A percentile compares a stretch with the other conserved stretches of the same genome.
These are phyloP conservation scores for Parazoanthus atlanticus DNA, from an alignment of 92 coral and sea anemone species.

Conservation along the genomic window DNA sequence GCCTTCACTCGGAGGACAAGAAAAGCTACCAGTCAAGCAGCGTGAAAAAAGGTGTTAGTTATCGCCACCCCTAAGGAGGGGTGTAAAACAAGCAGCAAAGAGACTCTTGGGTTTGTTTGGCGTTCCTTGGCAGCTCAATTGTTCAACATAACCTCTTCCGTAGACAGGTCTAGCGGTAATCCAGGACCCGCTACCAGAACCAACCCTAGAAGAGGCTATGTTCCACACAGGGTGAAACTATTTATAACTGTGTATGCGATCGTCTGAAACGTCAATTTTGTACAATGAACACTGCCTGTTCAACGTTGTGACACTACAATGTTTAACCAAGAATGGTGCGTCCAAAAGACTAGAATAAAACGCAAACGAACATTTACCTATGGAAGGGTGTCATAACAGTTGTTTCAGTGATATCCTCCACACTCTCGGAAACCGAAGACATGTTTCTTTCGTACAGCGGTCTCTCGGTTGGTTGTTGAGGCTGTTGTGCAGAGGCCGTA, in stretches of 20 bases:
- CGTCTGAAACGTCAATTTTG: too few relatives aligned
- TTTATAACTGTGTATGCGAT: too few relatives aligned
- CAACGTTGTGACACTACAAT: background rate
- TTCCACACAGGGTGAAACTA: too few relatives aligned
- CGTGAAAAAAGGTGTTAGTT: background rate
- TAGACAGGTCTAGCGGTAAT: too few relatives aligned
- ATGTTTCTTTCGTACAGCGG: conserved; percentile 46
- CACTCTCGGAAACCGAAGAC: conserved; percentile 60
- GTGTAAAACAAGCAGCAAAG: too few relatives aligned
- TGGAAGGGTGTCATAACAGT: conserved; percentile 66
- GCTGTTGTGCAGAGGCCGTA: background rate
- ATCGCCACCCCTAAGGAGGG: background rate
- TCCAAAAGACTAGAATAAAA: background rate
- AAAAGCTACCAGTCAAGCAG: too few relatives aligned
- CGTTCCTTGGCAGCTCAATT: too few relatives aligned
- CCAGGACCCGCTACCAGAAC: too few relatives aligned
- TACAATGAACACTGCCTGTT: background rate
- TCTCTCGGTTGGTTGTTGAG: conserved; percentile 11
- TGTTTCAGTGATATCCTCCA: conserved; percentile 63
- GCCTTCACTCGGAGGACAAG: background rate
- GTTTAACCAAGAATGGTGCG: background rate
- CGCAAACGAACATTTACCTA: conserved; percentile 22
- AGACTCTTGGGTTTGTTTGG: background rate
- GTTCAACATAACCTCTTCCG: too few relatives aligned
- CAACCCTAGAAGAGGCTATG: too few relatives aligned